Evolutionary conservation across 2,888 invertebrate genomes (phyloP), one percentile per base, ranked within the genome.

Genomic region (Lypha dubia): DNA sequence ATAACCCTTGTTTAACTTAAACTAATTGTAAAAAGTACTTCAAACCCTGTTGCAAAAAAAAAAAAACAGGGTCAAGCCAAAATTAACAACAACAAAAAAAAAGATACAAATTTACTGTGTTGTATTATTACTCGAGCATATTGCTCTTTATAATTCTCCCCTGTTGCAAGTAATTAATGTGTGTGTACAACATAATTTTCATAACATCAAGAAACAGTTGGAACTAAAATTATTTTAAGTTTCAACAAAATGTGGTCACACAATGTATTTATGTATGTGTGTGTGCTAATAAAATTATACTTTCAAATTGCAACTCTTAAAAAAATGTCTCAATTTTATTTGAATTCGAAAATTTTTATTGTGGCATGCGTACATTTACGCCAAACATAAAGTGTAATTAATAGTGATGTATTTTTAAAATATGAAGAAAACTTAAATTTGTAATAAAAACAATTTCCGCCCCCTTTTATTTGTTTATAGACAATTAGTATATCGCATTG

Each of bases 271-370:
- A n/a, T n/a, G n/a, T n/a, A n/a, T n/a, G n/a, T n/a, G n/a, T n/a
- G n/a, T n/a, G n/a, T n/a, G n/a, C n/a, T n/a, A 35, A 49, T 46
- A 28, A 32, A n/a, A 58, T 58, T 17, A 15, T 35, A 58, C 9
- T 58, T 58, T 35, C 1, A 1, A 35, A 32, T 32, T 4, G 53
- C 56, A 15, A 24, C 51, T 6, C 56, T 32, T 28, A 44, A 58
- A 56, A 56, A 51, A 9, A 51, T 74, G 38, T 32, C 28, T 56
- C 20, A 56, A 44, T 65, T 65, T 75, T 32, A 53, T 60, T 49
- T 17, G 49, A 73, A 62, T 62, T 49, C 49, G 35, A 49, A n/a
- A n/a, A n/a, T n/a, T n/a, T n/a, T n/a, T n/a, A 60, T 73, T 73
- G 53, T 49, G 22, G 46, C 35, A 24, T 8, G 58, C 58, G 13